Conservation (phyloP, 2,797 vertebrate genomes). For the Pogoniulus pusillus region DNA sequence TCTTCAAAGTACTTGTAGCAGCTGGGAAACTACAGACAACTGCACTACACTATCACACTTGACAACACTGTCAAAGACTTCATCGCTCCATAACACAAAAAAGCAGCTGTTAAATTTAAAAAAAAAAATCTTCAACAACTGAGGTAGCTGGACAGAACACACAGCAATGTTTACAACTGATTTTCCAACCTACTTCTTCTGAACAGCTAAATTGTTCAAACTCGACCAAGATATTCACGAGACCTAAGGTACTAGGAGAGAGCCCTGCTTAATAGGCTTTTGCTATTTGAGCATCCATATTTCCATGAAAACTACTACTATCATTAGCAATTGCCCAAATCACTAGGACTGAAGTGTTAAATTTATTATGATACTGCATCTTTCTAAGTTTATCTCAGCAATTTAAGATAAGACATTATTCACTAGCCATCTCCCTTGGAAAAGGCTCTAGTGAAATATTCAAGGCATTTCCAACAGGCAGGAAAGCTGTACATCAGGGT, state of each 20-base stretch:
- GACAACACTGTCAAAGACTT: background rate
- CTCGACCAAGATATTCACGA: background rate
- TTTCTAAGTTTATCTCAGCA: background rate
- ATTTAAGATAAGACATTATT: background rate
- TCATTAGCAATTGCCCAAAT: background rate
- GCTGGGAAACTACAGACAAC: background rate
- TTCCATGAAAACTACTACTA: background rate
- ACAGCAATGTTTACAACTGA: background rate
- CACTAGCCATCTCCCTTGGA: background rate
- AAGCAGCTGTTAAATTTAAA: background rate
- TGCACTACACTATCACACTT: background rate
- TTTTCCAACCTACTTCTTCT: background rate
- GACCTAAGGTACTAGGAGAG: background rate
- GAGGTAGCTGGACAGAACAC: background rate
- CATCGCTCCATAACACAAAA: background rate
- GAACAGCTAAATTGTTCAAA: background rate
- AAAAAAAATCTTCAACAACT: background rate
- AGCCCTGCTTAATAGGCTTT: background rate
- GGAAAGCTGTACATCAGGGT: background rate
- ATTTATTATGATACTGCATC: background rate
- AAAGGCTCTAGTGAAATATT: background rate
- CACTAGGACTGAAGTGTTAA: background rate
- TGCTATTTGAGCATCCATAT: background rate
- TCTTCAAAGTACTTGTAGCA: background rate
- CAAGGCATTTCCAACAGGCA: constrained; percentile 13